These are phyloP conservation scores for Caenorhabditis auriculariae DNA, from an alignment of 2,888 invertebrate species.

Conservation along the genomic window DNA sequence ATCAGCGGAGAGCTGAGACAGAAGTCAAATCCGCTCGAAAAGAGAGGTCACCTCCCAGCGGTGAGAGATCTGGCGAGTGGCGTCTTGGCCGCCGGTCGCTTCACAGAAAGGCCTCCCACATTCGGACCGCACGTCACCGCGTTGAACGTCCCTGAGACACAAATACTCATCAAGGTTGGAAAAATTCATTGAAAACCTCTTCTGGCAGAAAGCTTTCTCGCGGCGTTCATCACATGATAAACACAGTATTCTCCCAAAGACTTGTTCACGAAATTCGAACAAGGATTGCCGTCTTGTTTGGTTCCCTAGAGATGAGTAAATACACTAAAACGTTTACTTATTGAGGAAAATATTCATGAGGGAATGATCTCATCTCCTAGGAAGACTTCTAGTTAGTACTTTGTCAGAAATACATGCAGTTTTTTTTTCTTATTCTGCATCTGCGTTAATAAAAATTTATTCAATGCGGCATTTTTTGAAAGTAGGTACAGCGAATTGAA, in stretches of 20 bases:
- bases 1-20: no score
- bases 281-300: constrained; percentile 45
- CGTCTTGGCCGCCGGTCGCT: neutral
- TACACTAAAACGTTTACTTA: no score
- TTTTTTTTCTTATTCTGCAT: no score
- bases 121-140: constrained; percentile 22
- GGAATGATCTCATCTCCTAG: no score
- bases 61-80: neutral
- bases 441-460: no score
- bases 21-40: no score
- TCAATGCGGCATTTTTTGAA: no score
- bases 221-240: constrained; percentile 49
- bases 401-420: no score
- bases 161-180: neutral
- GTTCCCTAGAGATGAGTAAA: constrained; percentile 27
- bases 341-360: no score
- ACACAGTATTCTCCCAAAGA: constrained; percentile 49
- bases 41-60: no score
- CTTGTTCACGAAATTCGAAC: constrained; percentile 53
- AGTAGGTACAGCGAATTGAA: no score
- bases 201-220: constrained; percentile 33
- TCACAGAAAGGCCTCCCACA: constrained; percentile 6
- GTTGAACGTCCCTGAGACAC: constrained; percentile 19
- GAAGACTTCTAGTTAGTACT: no score
- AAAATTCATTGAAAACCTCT: constrained; percentile 14